Conservation (phyloP, 2,113 vertebrate genomes). For the Pagrus major region DNA sequence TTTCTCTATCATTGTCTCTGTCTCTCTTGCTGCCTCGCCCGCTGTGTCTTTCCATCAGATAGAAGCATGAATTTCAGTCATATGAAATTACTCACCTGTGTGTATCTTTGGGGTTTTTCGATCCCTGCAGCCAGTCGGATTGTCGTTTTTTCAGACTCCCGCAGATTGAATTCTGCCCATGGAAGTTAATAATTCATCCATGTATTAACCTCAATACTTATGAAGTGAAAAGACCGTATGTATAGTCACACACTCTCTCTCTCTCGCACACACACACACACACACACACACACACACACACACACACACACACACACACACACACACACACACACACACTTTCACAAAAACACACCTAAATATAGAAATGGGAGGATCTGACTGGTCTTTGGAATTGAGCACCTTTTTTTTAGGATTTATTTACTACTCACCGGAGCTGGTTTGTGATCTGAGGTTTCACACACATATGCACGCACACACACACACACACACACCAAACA, state of each 20-base stretch:
- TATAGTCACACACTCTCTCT: neutral
- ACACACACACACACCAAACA: conserved; percentile 2
- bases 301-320: conserved; percentile 9
- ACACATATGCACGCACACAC: conserved; percentile 13
- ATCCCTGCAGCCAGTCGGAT: conserved; percentile 25
- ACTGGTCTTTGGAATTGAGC: conserved; percentile 60
- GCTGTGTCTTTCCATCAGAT: conserved; percentile 19
- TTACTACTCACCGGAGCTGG: conserved; percentile 81
- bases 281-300: neutral
- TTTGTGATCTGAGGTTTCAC: conserved; percentile 76
- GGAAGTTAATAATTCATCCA: conserved; percentile 82
- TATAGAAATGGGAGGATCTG: conserved; percentile 42
- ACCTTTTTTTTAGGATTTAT: conserved; percentile 87
- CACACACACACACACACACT: neutral
- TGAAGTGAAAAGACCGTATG: conserved; percentile 40
- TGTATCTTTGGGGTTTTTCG: conserved; percentile 17
- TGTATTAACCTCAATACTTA: conserved; percentile 81
- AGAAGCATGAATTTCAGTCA: conserved; percentile 25
- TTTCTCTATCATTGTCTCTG: conserved; percentile 38
- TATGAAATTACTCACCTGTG: conserved; percentile 55
- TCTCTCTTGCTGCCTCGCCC: conserved; percentile 28
- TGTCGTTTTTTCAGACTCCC: conserved; percentile 5
- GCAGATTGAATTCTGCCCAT: conserved; percentile 53
- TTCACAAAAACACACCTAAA: conserved; percentile 9
- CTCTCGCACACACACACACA: neutral